A percentile compares a stretch with the other conserved stretches of the same genome.
phyloP scores from a whole-genome alignment of 1,140 invertebrate genomes.

The Paralvinella palmiformis region DNA sequence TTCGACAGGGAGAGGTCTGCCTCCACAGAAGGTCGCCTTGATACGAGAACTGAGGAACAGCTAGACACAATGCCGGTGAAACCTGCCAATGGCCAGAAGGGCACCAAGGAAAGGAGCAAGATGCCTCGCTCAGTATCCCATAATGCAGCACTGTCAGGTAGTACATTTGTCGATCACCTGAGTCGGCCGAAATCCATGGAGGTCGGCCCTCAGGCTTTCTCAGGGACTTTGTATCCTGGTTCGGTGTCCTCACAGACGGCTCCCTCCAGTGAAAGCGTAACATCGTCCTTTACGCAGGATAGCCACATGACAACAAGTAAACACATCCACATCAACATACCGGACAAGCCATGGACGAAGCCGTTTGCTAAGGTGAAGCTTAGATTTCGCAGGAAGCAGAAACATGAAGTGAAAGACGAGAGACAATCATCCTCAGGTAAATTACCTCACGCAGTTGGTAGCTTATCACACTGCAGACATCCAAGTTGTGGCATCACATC shows the following conservation, averaged over 20 bases:
- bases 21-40: neutral
- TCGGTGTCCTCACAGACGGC: neutral
- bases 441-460: no score
- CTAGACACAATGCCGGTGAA: no score
- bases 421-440: slow-evolving; percentile 1
- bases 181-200: slow-evolving; percentile 2
- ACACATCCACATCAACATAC: neutral
- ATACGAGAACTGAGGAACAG: neutral
- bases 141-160: no score
- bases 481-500: no score
- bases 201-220: no score
- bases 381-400: neutral
- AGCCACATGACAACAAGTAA: neutral
- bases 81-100: no score
- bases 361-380: slow-evolving; percentile 7
- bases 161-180: neutral
- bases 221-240: no score
- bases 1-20: neutral
- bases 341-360: slow-evolving; percentile 1
- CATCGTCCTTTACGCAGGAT: neutral
- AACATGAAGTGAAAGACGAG: neutral
- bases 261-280: neutral
- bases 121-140: no score
- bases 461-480: no score
- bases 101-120: no score